Conservation (phyloP, 2,797 vertebrate species). For the Mormyrops attenuatus region DNA sequence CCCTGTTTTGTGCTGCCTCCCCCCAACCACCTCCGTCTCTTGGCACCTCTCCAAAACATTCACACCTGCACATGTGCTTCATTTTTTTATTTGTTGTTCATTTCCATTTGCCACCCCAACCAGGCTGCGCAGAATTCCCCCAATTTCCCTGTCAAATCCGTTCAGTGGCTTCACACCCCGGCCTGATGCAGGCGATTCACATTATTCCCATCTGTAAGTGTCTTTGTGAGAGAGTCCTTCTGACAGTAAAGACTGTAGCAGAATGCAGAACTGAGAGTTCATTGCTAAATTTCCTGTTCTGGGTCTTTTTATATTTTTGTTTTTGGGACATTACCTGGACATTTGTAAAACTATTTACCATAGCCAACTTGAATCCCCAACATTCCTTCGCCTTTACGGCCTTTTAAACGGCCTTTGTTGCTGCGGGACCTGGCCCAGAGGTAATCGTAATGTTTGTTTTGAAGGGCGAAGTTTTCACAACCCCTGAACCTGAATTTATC, state of each 20-base stretch:
- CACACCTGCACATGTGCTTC: background rate
- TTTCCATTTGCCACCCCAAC: background rate
- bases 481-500: background rate
- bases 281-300: background rate
- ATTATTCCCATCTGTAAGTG: background rate
- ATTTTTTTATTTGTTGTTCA: background rate
- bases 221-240: background rate
- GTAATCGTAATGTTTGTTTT: background rate
- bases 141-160: slow-evolving; percentile 6
- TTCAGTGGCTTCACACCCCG: background rate
- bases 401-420: background rate
- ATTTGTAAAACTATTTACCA: background rate
- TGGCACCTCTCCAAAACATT: background rate
- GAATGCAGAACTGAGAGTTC: background rate
- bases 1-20: background rate
- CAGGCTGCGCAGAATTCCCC: background rate
- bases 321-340: background rate
- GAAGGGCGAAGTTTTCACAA: background rate
- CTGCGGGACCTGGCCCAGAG: background rate
- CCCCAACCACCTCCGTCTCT: background rate
- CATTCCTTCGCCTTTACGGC: background rate
- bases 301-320: background rate
- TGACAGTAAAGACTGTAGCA: background rate
- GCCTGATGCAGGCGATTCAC: background rate
- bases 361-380: background rate